These are phyloP conservation scores for Neomonachus schauinslandi DNA, from an alignment of 2,113 vertebrate species.

Conservation along the genomic window DNA sequence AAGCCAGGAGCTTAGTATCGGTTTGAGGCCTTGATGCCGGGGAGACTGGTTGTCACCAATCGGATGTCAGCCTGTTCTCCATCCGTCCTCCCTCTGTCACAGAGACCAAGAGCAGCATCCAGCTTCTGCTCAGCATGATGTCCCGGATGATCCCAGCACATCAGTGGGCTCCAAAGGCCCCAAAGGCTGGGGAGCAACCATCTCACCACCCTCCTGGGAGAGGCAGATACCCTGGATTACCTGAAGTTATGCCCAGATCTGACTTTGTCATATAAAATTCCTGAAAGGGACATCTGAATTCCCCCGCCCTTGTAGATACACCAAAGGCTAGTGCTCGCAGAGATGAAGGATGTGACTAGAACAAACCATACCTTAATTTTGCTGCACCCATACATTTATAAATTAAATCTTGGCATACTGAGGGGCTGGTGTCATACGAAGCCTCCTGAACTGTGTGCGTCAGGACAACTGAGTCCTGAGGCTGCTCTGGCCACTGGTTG, in stretches of 20 bases:
- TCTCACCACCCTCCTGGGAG: background rate
- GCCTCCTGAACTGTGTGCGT: background rate
- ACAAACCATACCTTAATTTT: background rate
- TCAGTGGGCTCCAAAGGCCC: background rate
- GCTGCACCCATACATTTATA: background rate
- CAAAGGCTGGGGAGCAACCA: background rate
- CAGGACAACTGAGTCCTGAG: background rate
- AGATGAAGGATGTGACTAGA: background rate
- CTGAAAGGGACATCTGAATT: background rate
- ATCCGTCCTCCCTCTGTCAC: background rate
- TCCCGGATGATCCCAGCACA: background rate
- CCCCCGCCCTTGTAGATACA: background rate
- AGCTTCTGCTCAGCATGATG: background rate
- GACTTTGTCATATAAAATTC: background rate
- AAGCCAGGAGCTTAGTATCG: slow-evolving; percentile 19
- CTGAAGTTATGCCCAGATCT: background rate
- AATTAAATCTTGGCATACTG: background rate
- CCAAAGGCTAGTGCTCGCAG: background rate
- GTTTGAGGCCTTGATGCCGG: background rate
- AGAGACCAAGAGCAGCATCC: background rate
- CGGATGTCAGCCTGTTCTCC: background rate
- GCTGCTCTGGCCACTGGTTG: background rate
- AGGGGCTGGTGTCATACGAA: background rate
- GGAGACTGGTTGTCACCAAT: background rate
- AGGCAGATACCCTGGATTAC: background rate